Evolutionary conservation across 2,113 vertebrate genomes (phyloP).

Genomic region (Himantopus leucocephalus): DNA sequence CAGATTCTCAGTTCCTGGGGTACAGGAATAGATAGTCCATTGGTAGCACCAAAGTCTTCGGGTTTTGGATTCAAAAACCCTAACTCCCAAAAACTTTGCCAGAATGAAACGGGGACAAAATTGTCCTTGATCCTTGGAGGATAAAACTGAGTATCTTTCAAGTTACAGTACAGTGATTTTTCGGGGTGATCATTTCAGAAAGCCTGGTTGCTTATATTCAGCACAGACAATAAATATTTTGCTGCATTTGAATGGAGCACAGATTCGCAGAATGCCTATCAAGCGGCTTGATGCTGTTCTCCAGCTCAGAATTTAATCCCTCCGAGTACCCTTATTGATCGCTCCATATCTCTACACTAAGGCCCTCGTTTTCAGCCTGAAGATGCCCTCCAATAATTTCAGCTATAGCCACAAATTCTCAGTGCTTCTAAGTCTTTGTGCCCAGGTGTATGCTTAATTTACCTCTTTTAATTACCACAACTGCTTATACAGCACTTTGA

Average conservation of each 20-base stretch:
- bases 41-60: not conserved
- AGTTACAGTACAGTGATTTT: not conserved
- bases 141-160: not conserved
- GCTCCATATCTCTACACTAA: not conserved
- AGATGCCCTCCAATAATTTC: not conserved
- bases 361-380: not conserved
- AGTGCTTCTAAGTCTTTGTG: not conserved
- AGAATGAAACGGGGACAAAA: not conserved
- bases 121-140: not conserved
- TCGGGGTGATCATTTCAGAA: not conserved
- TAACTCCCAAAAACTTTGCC: not conserved
- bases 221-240: not conserved
- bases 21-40: not conserved
- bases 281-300: not conserved
- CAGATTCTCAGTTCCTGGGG: not conserved
- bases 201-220: not conserved
- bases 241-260: not conserved
- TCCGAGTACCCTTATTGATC: not conserved
- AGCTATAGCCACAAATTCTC: not conserved
- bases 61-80: not conserved
- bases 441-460: not conserved
- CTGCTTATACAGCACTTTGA: not conserved
- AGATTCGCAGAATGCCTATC: not conserved
- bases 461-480: not conserved
- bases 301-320: not conserved